Conservation (phyloP, 1,140 invertebrate genomes). For the Meloidogyne hapla region DNA sequence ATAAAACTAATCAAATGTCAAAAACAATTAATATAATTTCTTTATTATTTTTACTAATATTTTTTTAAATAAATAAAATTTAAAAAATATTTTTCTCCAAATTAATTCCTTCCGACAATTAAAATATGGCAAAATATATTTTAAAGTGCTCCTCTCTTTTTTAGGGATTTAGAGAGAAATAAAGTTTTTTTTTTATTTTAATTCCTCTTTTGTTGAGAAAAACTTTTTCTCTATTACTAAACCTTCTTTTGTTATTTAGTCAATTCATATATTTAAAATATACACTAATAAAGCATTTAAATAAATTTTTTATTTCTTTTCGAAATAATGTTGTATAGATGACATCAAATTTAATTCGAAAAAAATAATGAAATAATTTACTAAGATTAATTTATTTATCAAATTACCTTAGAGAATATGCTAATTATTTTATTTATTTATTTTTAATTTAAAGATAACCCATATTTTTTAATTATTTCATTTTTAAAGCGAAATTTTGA, state of each 20-base stretch:
- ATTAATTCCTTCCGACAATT: neutral
- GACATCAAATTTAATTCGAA: slow-evolving; percentile 3
- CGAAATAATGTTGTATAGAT: neutral
- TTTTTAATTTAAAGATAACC: neutral
- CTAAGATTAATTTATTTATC: too few relatives aligned
- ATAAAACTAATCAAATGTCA: too few relatives aligned
- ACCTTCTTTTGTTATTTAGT: neutral
- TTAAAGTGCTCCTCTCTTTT: neutral
- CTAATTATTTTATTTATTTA: too few relatives aligned
- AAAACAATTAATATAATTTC: neutral
- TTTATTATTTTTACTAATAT: neutral
- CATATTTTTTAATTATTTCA: neutral
- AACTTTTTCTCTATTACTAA: neutral
- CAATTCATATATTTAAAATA: neutral
- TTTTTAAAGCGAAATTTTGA: neutral
- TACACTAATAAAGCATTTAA: neutral
- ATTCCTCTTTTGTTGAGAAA: neutral
- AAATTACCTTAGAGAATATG: too few relatives aligned
- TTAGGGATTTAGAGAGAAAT: neutral
- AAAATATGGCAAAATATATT: neutral
- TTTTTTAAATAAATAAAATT: neutral
- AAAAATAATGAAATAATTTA: too few relatives aligned
- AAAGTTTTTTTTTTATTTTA: neutral
- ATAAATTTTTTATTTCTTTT: neutral
- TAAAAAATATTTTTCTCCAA: too few relatives aligned